Evolutionary conservation across 2,113 vertebrate species (phyloP), one percentile per base, ranked within the genome.

Genomic region (Tilapia sparmanii): DNA sequence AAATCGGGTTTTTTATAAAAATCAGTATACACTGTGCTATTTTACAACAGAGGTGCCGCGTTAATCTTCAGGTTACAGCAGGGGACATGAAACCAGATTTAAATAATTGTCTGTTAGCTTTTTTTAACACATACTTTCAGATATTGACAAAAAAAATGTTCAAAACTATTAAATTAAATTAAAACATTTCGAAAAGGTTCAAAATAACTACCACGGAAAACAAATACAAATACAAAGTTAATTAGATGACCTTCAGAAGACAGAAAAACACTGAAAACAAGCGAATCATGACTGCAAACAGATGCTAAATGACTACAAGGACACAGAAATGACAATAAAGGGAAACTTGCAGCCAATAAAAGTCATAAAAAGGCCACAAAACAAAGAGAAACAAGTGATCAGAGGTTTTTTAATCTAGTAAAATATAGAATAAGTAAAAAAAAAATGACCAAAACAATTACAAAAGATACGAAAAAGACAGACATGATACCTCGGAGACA

Each of bases 161-260:
- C 9, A 31, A 76, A 76, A 50, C 4, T 47, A 29, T 26, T 45
- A 73, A 45, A 45, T 42, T 0, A 73, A 24, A 26, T 73, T 7
- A 16, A 73, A 73, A 7, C 3, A 73, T 11, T 15, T 12, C 9
- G 31, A 18, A 76, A 11, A 31, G 16, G 40, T 26, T 3, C 15
- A 76, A 47, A 76, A 11, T 76, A 45, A 0, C 4, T 76, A 26
- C 7, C 10, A 50, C 0, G 0, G 26, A 45, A 45, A 2, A 0
- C 5, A 26, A 45, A 10, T 73, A 22, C 10, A 38, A 68, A 38
- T 68, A 26, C 13, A 45, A 73, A 73, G 38, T 26, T 2, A 45
- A 73, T 16, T 24, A 0, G 38, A 73, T 16, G 68, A 29, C 40
- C 68, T 73, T 22, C 40, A 45, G 10, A 1, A 26, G 8, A 11